A percentile compares a stretch with the other conserved stretches of the same genome.
These are phyloP conservation scores for Tortricodes alternella DNA, from an alignment of 2,888 invertebrate species.

Conservation along the genomic window DNA sequence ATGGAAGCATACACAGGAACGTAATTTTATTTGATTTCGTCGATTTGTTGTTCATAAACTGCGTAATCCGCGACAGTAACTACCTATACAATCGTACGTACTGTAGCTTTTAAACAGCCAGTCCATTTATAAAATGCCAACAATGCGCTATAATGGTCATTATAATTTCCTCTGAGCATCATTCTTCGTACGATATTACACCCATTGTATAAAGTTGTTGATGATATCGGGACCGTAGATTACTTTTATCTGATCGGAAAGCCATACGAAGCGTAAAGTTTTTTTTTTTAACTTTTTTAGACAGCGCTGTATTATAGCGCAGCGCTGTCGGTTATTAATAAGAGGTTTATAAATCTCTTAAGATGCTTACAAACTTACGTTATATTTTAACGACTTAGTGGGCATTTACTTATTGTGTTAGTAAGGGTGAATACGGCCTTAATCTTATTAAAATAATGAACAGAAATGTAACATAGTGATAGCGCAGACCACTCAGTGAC, in stretches of 20 bases:
- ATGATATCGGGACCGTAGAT: constrained; percentile 35
- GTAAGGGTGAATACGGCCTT: no score
- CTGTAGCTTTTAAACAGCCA: constrained; percentile 16
- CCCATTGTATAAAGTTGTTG: constrained; percentile 31
- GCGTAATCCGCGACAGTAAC: constrained; percentile 5
- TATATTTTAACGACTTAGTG: no score
- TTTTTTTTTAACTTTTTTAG: constrained; percentile 34
- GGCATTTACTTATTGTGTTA: no score
- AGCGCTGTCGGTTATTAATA: constrained; percentile 25
- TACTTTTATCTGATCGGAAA: constrained; percentile 46
- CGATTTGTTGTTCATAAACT: constrained; percentile 5
- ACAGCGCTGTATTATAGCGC: neutral
- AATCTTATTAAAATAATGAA: neutral
- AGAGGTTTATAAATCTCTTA: constrained; percentile 18
- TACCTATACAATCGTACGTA: constrained; percentile 9
- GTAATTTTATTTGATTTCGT: no score
- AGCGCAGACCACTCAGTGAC: neutral
- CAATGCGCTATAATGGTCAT: constrained; percentile 28
- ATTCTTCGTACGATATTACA: constrained; percentile 31
- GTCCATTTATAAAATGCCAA: constrained; percentile 25
- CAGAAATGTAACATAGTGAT: neutral
- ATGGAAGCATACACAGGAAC: no score
- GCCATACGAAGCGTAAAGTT: constrained; percentile 46
- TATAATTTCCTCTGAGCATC: constrained; percentile 29
- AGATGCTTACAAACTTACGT: neutral